phyloP scores from a whole-genome alignment of 2,888 invertebrate genomes.

The Boloria selene region DNA sequence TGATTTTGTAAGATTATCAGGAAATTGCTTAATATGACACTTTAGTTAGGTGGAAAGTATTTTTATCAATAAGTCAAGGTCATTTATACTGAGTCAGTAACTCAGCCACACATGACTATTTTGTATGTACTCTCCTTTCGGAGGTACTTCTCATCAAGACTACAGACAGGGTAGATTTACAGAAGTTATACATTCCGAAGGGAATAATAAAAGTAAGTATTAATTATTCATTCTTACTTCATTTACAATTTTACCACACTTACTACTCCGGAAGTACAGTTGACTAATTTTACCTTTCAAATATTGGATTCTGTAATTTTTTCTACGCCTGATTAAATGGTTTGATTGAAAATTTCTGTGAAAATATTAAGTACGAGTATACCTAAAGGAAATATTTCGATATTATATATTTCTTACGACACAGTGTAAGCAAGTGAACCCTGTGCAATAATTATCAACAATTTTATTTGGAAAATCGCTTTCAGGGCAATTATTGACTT shows the following conservation, averaged over 20 bases:
- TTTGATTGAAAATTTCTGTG: neutral
- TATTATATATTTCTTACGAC: slow-evolving; percentile 17
- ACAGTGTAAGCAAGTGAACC: neutral
- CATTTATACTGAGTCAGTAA: slow-evolving; percentile 1
- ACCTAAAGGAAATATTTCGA: slow-evolving; percentile 2
- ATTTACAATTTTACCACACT: too few species aligned
- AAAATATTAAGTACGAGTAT: neutral
- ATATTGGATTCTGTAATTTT: too few species aligned
- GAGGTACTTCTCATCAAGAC: neutral
- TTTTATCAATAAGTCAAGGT: neutral
- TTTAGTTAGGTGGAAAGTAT: neutral
- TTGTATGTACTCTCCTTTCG: neutral
- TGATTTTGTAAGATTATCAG: slow-evolving; percentile 3
- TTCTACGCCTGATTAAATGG: too few species aligned
- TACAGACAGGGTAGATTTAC: too few species aligned
- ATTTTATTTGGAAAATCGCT: slow-evolving; percentile 14
- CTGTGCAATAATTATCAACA: slow-evolving; percentile 3
- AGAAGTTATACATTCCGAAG: too few species aligned
- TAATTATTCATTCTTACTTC: too few species aligned
- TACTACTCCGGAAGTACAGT: neutral
- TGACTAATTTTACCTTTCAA: too few species aligned
- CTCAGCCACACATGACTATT: neutral
- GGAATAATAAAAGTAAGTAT: too few species aligned
- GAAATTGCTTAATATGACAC: neutral
- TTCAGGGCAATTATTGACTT: slow-evolving; percentile 13